Percentiles rank a stretch among this genome's conserved stretches.
These are phyloP conservation scores for Setipinna tenuifilis DNA, from an alignment of 2,797 vertebrate species.

Conservation along the genomic window DNA sequence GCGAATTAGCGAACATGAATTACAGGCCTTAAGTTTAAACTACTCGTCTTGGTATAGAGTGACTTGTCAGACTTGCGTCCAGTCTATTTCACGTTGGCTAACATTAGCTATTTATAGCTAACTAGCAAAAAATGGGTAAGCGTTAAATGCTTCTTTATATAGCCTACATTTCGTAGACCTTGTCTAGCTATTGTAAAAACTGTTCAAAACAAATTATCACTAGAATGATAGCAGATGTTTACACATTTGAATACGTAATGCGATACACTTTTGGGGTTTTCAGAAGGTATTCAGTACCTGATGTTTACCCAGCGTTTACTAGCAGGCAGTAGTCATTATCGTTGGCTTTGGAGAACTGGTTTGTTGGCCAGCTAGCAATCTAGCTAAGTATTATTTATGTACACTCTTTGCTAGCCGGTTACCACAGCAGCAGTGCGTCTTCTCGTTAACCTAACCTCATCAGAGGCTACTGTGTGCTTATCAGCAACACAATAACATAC, in stretches of 20 bases:
- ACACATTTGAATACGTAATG: neutral
- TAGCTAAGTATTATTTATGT: neutral
- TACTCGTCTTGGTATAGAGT: neutral
- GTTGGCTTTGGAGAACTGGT: constrained; percentile 5
- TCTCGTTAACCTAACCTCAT: neutral
- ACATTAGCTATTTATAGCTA: constrained; percentile 12
- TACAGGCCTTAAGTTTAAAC: neutral
- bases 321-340: neutral
- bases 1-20: neutral
- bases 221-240: neutral
- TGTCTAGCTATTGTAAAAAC: neutral
- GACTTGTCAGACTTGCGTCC: neutral
- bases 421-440: neutral
- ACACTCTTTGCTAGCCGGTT: neutral
- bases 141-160: neutral
- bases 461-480: neutral
- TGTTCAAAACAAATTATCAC: neutral
- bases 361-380: constrained; percentile 43
- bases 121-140: neutral
- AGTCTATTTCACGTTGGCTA: neutral
- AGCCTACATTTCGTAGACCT: neutral
- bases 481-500: neutral
- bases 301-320: neutral
- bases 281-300: neutral
- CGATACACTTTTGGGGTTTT: neutral